Evolutionary conservation across 2,113 vertebrate species (phyloP).

Genomic region (Diphyllodes magnificus): DNA sequence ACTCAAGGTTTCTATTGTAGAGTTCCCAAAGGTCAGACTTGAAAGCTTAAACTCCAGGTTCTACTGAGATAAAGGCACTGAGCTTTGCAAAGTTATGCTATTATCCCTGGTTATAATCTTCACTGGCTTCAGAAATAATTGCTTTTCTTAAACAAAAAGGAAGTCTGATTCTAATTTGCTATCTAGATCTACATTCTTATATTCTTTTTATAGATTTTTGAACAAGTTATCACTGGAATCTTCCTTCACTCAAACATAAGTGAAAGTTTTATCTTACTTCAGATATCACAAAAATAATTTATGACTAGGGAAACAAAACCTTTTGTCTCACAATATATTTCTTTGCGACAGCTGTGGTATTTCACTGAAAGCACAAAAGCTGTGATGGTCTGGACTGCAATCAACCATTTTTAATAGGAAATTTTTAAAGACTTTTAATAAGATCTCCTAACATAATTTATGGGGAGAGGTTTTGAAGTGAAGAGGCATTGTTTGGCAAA

Average conservation of each 20-base stretch:
- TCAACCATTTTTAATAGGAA: slow-evolving; percentile 86
- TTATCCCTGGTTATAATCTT: slow-evolving; percentile 77
- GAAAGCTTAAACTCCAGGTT: slow-evolving; percentile 71
- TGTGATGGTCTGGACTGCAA: slow-evolving; percentile 83
- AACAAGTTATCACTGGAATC: slow-evolving; percentile 78
- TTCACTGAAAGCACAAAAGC: slow-evolving; percentile 82
- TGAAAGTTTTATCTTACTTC: slow-evolving; percentile 84
- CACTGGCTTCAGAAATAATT: slow-evolving; percentile 71
- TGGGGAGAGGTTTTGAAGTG: slow-evolving; percentile 88
- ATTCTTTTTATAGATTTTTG: slow-evolving; percentile 83
- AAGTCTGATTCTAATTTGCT: slow-evolving; percentile 82
- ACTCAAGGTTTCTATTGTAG: slow-evolving; percentile 1
- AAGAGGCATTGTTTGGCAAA: slow-evolving; percentile 94
- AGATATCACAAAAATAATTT: slow-evolving; percentile 81
- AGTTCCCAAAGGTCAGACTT: slow-evolving; percentile 64
- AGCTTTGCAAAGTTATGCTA: slow-evolving; percentile 69
- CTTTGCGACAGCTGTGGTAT: slow-evolving; percentile 88
- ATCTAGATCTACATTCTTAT: slow-evolving; percentile 82
- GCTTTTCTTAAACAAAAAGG: slow-evolving; percentile 75
- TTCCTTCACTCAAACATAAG: slow-evolving; percentile 81
- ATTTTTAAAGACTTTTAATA: slow-evolving; percentile 88
- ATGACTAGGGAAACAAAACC: slow-evolving; percentile 80
- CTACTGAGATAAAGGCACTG: slow-evolving; percentile 49
- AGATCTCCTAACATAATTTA: slow-evolving; percentile 87
- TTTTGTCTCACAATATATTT: slow-evolving; percentile 83